Percentiles rank a stretch among this genome's conserved stretches.
phyloP scores from a whole-genome alignment of 2,888 invertebrate genomes.

The Pyrrhosoma nymphula region DNA sequence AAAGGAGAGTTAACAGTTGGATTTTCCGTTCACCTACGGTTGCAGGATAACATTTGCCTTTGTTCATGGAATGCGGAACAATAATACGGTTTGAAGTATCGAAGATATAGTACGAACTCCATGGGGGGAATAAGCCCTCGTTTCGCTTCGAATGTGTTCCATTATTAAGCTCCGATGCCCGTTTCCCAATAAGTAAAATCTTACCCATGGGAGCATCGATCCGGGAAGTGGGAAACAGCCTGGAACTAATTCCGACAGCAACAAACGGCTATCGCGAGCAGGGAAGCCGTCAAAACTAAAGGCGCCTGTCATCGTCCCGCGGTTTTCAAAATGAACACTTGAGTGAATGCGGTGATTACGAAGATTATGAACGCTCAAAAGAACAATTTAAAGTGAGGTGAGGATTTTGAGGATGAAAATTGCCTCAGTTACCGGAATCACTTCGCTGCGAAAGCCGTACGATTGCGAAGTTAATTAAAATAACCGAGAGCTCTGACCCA shows the following conservation, averaged over 20 bases:
- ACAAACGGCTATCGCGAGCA: not conserved
- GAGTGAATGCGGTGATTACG: not conserved
- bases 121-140: not conserved
- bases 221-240: not conserved
- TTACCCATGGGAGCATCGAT: not conserved
- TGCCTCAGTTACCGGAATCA: not conserved
- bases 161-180: not conserved
- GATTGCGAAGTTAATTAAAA: not conserved
- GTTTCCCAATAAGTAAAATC: not conserved
- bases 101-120: not conserved
- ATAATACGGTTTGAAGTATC: not conserved
- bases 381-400: not conserved
- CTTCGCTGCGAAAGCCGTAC: not conserved
- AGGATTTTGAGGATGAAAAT: constrained; percentile 1
- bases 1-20: not conserved
- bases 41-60: not conserved
- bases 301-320: constrained; percentile 2
- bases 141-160: not conserved
- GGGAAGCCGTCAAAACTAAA: not conserved
- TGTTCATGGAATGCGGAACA: not conserved
- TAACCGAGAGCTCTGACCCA: not conserved
- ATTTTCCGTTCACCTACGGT: not conserved
- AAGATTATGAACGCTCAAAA: not conserved
- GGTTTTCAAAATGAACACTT: constrained; percentile 1
- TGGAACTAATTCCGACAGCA: constrained; percentile 8